phyloP scores from a whole-genome alignment of 2,888 invertebrate species.

The Barypeithes pellucidus region DNA sequence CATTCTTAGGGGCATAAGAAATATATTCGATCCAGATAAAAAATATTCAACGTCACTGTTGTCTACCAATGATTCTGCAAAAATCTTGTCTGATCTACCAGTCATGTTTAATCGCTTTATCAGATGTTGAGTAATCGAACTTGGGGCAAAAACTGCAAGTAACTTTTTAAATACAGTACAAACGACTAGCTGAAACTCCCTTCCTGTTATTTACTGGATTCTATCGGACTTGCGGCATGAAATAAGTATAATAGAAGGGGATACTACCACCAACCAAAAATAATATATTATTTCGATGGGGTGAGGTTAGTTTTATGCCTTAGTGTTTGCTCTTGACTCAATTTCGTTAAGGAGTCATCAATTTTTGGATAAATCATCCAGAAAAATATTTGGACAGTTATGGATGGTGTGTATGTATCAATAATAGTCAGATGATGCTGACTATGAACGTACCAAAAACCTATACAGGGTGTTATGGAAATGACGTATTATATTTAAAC shows the following conservation, averaged over 20 bases:
- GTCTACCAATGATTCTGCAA: slow-evolving; percentile 57
- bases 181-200: slow-evolving; percentile 49
- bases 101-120: slow-evolving; percentile 63
- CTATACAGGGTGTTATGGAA: too few relatives aligned
- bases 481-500: too few relatives aligned
- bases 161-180: slow-evolving; percentile 62
- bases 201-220: slow-evolving; percentile 38
- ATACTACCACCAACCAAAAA: slow-evolving; percentile 36
- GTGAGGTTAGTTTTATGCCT: slow-evolving; percentile 48
- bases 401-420: slow-evolving; percentile 2
- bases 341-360: slow-evolving; percentile 45
- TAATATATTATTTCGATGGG: slow-evolving; percentile 42
- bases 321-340: slow-evolving; percentile 44
- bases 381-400: slow-evolving; percentile 41
- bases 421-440: too few relatives aligned
- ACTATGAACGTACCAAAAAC: too few relatives aligned
- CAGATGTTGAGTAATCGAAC: slow-evolving; percentile 59
- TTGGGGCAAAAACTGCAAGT: slow-evolving; percentile 67
- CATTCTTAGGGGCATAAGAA: not conserved
- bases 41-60: slow-evolving; percentile 24
- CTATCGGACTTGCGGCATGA: slow-evolving; percentile 37
- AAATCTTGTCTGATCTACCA: slow-evolving; percentile 57
- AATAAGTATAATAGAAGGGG: slow-evolving; percentile 37
- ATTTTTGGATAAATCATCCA: slow-evolving; percentile 35
- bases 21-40: not conserved